Conservation (phyloP, 2,113 vertebrate species). For the Prolemur simus region DNA sequence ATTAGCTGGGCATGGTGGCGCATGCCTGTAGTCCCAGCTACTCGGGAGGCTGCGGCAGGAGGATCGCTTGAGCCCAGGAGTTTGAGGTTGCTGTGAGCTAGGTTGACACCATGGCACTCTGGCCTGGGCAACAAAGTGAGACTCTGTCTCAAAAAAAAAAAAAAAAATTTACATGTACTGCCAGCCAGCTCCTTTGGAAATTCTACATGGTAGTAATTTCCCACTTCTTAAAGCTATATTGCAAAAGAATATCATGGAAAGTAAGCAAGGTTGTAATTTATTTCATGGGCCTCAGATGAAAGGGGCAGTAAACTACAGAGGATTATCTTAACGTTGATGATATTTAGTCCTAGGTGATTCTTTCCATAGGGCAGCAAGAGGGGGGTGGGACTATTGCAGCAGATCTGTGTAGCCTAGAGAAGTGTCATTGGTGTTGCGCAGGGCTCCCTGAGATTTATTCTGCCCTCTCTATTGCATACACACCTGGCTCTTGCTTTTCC, state of each 20-base stretch:
- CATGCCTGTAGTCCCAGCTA: too few relatives aligned
- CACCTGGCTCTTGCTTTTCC: background rate
- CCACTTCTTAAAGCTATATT: background rate
- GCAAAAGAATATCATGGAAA: conserved; percentile 3
- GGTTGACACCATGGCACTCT: too few relatives aligned
- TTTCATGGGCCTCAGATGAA: conserved; percentile 25
- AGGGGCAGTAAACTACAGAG: background rate
- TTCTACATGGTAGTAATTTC: background rate
- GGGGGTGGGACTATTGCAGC: background rate
- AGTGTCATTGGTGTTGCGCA: background rate
- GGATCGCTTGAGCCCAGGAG: too few relatives aligned
- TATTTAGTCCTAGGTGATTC: conserved; percentile 15
- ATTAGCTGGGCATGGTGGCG: too few relatives aligned
- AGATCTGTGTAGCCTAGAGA: background rate
- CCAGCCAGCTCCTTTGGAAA: background rate
- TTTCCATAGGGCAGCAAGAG: background rate
- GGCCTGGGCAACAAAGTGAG: too few relatives aligned
- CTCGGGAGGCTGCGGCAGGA: too few relatives aligned
- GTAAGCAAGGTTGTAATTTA: background rate
- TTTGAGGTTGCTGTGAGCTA: too few relatives aligned
- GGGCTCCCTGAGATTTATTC: background rate
- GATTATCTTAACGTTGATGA: conserved; percentile 16
- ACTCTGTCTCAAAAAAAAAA: background rate
- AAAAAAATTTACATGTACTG: background rate
- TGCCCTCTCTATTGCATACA: background rate